Conservation (phyloP, 2,113 vertebrate species). For the Odocoileus hemionus region DNA sequence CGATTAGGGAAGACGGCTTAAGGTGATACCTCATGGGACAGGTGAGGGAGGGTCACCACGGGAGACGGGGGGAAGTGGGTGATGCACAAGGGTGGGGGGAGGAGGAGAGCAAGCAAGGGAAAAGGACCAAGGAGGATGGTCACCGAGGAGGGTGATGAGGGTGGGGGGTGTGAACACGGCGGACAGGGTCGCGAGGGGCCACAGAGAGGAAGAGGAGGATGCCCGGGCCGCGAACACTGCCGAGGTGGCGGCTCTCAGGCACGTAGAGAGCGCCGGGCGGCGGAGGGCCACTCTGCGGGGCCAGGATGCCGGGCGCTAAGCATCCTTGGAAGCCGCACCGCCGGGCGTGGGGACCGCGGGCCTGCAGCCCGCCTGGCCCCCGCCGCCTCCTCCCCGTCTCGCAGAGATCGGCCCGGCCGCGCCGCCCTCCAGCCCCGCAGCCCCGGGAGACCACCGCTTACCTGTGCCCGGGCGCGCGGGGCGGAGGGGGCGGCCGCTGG, state of each 20-base stretch:
- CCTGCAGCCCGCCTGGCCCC: not conserved
- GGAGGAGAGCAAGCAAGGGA: not conserved
- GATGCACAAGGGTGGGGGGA: not conserved
- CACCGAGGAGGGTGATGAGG: not conserved
- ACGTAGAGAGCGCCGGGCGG: not conserved
- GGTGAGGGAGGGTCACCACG: not conserved
- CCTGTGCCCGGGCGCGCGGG: constrained; percentile 15
- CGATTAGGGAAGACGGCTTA: not conserved
- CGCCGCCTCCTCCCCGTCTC: not conserved
- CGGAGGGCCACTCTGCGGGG: not conserved
- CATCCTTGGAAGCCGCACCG: constrained; percentile 3
- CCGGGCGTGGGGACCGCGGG: not conserved
- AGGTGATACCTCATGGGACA: not conserved
- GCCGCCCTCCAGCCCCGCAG: not conserved
- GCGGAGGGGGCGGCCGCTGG: not conserved
- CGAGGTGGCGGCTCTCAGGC: not conserved
- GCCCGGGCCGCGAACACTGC: not conserved
- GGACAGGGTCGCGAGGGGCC: not conserved
- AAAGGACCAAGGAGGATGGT: not conserved
- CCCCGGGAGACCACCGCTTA: constrained; percentile 18
- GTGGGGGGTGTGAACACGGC: no score
- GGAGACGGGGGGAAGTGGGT: not conserved
- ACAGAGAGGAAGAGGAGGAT: not conserved
- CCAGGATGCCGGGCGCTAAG: constrained; percentile 39
- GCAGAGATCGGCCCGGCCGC: not conserved